Evolutionary conservation across 2,797 vertebrate species (phyloP), one percentile per base, ranked within the genome.

Genomic region (Poecile montanus): DNA sequence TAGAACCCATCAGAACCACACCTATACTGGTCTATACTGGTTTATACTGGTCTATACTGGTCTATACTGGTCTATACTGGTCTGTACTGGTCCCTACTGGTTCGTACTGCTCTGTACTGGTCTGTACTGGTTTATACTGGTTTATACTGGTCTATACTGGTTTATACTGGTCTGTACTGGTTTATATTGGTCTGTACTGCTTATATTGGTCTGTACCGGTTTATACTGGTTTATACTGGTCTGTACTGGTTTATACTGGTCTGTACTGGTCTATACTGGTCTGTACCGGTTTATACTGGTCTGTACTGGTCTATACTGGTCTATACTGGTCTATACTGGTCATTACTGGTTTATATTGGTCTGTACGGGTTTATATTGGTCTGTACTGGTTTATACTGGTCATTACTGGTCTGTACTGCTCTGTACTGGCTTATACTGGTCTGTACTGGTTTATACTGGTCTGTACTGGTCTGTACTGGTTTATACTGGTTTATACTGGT

Each of bases 221-320:
- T 10, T 38, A 11, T 38, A 38, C 38, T 38, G 38, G 10, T 38
- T 38, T 6, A 16, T 61, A 61, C 38, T 11, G 18, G 38, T 30
- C 13, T 4, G 1, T 40, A 40, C 58, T 10, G 40, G 40, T 42
- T 7, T 13, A 7, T 42, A 42, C 40, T 42, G 14, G 38, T 38
- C 5, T 0, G 1, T 22, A 16, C 40, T 23, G 40, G 61, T 8
- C 0, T 3, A 4, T 5, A 62, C 60, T 36, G 36, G 36, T 36
- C 9, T 6, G 7, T 42, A 61, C 38, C 8, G 18, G 60, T 21
- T 9, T 4, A 1, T 40, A 40, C 58, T 10, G 40, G 40, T 42
- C 6, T 13, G 6, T 42, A 42, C 40, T 42, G 14, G 38, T 38
- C 5, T 0, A 0, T 30, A 16, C 40, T 23, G 40, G 61, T 8